Conservation (phyloP, 2,888 invertebrate species). For the Drosophila anomalata region DNA sequence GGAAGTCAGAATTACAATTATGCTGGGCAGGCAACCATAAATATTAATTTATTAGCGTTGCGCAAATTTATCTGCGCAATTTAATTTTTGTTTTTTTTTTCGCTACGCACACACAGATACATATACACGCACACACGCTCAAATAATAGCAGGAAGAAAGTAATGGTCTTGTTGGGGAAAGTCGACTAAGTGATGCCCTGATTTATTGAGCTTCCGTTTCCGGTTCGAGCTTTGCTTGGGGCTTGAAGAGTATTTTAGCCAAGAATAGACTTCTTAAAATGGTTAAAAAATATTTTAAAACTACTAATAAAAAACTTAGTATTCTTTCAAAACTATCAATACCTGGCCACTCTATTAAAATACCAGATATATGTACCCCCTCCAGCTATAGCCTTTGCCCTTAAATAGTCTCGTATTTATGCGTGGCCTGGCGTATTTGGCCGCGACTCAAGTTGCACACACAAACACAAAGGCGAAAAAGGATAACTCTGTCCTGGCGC, state of each 20-base stretch:
- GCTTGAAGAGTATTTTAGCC: not conserved
- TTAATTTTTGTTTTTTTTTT: slow-evolving; percentile 57
- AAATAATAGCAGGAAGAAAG: slow-evolving; percentile 40
- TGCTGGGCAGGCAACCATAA: slow-evolving; percentile 58
- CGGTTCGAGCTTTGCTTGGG: not conserved
- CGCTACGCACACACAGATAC: slow-evolving; percentile 19
- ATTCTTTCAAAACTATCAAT: no score
- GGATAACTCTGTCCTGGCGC: slow-evolving; percentile 63
- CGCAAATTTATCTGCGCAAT: slow-evolving; percentile 77
- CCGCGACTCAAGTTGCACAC: slow-evolving; percentile 74
- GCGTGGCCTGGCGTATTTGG: slow-evolving; percentile 43
- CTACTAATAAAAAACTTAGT: no score
- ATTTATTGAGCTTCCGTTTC: slow-evolving; percentile 2
- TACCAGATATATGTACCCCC: slow-evolving; percentile 24
- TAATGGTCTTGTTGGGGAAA: not conserved
- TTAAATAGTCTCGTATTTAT: slow-evolving; percentile 40
- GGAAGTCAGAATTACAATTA: slow-evolving; percentile 41
- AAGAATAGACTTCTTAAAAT: not conserved
- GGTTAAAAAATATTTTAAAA: not conserved
- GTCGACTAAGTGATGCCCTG: slow-evolving; percentile 26
- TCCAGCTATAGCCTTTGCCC: not conserved
- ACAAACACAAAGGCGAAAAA: slow-evolving; percentile 59
- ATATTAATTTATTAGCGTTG: slow-evolving; percentile 77
- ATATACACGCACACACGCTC: slow-evolving; percentile 21
- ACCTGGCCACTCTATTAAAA: not conserved